Evolutionary conservation across 2,797 vertebrate species (phyloP).

Genomic region (Australoheros facetus): DNA sequence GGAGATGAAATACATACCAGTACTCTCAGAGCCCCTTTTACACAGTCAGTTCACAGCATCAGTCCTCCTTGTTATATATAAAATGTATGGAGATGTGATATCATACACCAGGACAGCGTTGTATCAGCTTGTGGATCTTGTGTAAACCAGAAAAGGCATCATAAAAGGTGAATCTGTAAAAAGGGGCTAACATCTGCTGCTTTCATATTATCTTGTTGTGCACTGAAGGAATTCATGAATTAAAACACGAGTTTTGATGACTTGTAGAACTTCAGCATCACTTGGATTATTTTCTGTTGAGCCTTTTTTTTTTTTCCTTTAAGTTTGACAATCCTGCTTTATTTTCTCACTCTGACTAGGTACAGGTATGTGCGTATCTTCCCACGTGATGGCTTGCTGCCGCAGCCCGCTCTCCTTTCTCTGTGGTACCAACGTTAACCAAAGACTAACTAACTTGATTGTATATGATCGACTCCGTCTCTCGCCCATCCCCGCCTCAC

Average conservation of each 20-base stretch:
- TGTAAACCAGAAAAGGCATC: not conserved
- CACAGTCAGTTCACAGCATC: no score
- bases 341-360: constrained; percentile 73
- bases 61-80: no score
- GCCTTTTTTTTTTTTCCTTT: not conserved
- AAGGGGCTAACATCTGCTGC: constrained; percentile 77
- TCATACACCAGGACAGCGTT: no score
- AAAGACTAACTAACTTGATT: constrained; percentile 99
- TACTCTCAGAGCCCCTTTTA: constrained; percentile 52
- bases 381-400: constrained; percentile 51
- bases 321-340: constrained; percentile 70
- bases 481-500: constrained; percentile 78
- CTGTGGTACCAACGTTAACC: constrained; percentile 89
- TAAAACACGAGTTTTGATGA: constrained; percentile 19
- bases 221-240: not conserved
- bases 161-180: constrained; percentile 1
- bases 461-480: constrained; percentile 90
- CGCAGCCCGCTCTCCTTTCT: constrained; percentile 76
- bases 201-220: constrained; percentile 51
- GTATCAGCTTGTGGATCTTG: not conserved
- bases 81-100: no score
- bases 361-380: constrained; percentile 71
- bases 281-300: constrained; percentile 31
- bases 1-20: constrained; percentile 72
- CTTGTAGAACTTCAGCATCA: constrained; percentile 15